Percentiles rank a stretch among this genome's conserved stretches.
Conservation (phyloP, 2,888 invertebrate species). For the Clostera curtula region DNA sequence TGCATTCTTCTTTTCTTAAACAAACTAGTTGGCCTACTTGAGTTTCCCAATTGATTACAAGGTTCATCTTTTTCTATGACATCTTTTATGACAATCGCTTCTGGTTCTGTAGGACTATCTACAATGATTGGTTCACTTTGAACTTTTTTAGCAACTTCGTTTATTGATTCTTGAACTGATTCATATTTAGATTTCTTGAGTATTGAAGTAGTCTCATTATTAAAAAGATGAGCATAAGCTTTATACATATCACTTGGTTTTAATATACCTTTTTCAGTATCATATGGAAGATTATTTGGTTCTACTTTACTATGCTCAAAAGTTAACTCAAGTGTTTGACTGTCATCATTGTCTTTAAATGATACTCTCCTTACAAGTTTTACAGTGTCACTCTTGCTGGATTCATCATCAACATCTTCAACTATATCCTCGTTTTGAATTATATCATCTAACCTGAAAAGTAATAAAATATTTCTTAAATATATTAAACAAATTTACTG, state of each 20-base stretch:
- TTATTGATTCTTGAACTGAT: slow-evolving; percentile 7
- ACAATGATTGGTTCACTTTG: slow-evolving; percentile 8
- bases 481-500: slow-evolving; percentile 5
- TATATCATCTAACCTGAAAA: slow-evolving; percentile 35
- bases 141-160: slow-evolving; percentile 2
- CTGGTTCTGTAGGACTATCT: slow-evolving; percentile 14
- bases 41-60: slow-evolving; percentile 23
- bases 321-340: slow-evolving; percentile 47
- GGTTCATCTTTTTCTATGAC: slow-evolving; percentile 38
- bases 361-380: slow-evolving; percentile 42
- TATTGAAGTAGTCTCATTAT: slow-evolving; percentile 44
- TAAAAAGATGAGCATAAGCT: slow-evolving; percentile 37
- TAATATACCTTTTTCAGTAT: slow-evolving; percentile 39
- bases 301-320: slow-evolving; percentile 49
- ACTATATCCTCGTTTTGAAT: slow-evolving; percentile 35
- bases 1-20: slow-evolving; percentile 58
- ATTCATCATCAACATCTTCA: slow-evolving; percentile 16
- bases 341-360: slow-evolving; percentile 55
- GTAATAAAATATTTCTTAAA: slow-evolving; percentile 1
- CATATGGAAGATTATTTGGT: slow-evolving; percentile 31
- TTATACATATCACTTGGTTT: slow-evolving; percentile 65
- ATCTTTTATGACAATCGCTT: slow-evolving; percentile 48
- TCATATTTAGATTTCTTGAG: slow-evolving; percentile 54
- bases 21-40: slow-evolving; percentile 48
- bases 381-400: slow-evolving; percentile 8